A percentile compares a stretch with the other conserved stretches of the same genome.
Evolutionary conservation across 1,140 invertebrate genomes (phyloP).

Genomic region (Cydia amplana): DNA sequence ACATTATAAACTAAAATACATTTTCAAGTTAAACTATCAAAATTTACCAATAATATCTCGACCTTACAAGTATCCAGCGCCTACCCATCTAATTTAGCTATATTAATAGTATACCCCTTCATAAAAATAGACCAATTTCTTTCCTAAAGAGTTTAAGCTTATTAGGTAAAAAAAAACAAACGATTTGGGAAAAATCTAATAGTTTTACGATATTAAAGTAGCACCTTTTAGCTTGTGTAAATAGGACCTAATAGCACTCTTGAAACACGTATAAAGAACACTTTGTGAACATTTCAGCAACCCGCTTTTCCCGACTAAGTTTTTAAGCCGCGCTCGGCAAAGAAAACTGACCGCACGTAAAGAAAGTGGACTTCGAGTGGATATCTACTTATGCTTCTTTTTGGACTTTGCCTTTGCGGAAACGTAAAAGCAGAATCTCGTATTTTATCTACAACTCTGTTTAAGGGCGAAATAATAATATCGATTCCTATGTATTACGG

Average conservation of each 20-base stretch:
- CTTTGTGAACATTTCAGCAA: constrained; percentile 6
- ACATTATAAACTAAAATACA: no score
- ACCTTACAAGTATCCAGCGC: no score
- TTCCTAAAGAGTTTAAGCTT: no score
- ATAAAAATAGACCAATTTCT: no score
- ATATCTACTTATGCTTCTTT: constrained; percentile 15
- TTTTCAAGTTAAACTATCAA: no score
- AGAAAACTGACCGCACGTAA: constrained; percentile 24
- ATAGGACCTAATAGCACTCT: neutral
- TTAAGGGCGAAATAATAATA: neutral
- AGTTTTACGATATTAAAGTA: neutral
- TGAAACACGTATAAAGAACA: constrained; percentile 29
- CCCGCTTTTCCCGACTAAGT: constrained; percentile 27
- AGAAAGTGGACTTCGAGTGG: constrained; percentile 22
- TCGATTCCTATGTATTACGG: neutral
- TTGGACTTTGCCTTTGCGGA: neutral
- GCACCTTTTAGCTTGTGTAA: neutral
- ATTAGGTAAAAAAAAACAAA: no score
- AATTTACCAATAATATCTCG: no score
- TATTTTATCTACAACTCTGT: neutral
- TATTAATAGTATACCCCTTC: no score
- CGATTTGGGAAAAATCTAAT: neutral
- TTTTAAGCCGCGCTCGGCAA: constrained; percentile 20
- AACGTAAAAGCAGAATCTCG: neutral
- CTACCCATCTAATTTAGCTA: no score